These are phyloP conservation scores for Eutolmus rufibarbis DNA, from an alignment of 2,888 invertebrate genomes.

Conservation along the genomic window DNA sequence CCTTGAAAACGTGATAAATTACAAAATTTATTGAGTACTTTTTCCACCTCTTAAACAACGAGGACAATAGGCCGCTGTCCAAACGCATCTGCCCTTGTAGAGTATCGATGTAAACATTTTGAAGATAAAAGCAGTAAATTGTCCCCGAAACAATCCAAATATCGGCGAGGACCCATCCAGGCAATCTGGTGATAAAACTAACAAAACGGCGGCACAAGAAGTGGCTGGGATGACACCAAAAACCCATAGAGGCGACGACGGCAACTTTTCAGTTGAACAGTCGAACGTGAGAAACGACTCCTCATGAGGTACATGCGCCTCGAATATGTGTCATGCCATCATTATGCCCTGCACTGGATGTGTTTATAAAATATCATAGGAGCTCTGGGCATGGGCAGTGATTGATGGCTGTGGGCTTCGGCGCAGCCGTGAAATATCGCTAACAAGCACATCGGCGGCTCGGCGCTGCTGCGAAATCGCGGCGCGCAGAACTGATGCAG, in stretches of 20 bases:
- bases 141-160: neutral
- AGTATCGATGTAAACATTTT: neutral
- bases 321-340: slow-evolving; percentile 17
- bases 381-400: neutral
- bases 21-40: neutral
- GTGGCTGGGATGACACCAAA: neutral
- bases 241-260: neutral
- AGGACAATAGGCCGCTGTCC: neutral
- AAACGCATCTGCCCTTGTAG: neutral
- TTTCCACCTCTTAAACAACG: neutral
- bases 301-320: neutral
- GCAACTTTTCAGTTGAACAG: neutral
- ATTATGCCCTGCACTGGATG: slow-evolving; percentile 11
- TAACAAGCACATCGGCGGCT: neutral
- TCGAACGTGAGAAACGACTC: slow-evolving; percentile 16
- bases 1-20: neutral
- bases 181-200: neutral
- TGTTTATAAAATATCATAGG: slow-evolving; percentile 1
- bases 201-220: neutral
- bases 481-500: neutral
- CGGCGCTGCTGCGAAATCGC: neutral
- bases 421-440: neutral
- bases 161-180: neutral
- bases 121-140: neutral
- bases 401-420: slow-evolving; percentile 6